phyloP scores from a whole-genome alignment of 2,888 invertebrate genomes.

The Drosophila cognata region DNA sequence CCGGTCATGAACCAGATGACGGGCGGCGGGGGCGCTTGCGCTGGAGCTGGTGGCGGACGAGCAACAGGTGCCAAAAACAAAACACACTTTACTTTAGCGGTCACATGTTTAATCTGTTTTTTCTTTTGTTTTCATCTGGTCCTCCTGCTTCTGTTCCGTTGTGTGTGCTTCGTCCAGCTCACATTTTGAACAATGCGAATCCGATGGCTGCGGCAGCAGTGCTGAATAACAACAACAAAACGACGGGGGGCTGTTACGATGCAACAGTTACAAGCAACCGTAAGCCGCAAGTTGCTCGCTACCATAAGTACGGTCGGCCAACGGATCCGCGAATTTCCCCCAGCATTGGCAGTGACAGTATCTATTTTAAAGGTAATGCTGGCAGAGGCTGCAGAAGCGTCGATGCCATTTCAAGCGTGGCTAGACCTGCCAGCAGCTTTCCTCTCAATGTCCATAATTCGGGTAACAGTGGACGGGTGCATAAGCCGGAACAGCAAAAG shows the following conservation, averaged over 20 bases:
- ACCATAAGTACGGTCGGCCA: constrained; percentile 41
- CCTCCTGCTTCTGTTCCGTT: too few species aligned
- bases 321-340: constrained; percentile 29
- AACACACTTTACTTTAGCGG: too few species aligned
- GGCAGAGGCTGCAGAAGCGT: constrained; percentile 54
- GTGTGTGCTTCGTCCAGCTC: constrained; percentile 32
- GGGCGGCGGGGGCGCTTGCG: neutral
- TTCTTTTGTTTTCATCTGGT: too few species aligned
- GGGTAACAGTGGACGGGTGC: constrained; percentile 26
- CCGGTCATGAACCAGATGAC: constrained; percentile 74
- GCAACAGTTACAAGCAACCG: constrained; percentile 32
- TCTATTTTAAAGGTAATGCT: constrained; percentile 62
- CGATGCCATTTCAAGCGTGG: constrained; percentile 34
- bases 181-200: constrained; percentile 49
- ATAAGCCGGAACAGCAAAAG: constrained; percentile 45
- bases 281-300: constrained; percentile 26
- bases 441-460: constrained; percentile 49
- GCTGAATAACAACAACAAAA: constrained; percentile 79
- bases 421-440: constrained; percentile 35
- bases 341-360: constrained; percentile 42
- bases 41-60: constrained; percentile 53
- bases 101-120: too few species aligned
- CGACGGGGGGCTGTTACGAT: constrained; percentile 49
- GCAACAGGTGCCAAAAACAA: constrained; percentile 61
- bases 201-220: constrained; percentile 65